Conservation (phyloP, 2,113 vertebrate genomes). For the Neogobius melanostomus region DNA sequence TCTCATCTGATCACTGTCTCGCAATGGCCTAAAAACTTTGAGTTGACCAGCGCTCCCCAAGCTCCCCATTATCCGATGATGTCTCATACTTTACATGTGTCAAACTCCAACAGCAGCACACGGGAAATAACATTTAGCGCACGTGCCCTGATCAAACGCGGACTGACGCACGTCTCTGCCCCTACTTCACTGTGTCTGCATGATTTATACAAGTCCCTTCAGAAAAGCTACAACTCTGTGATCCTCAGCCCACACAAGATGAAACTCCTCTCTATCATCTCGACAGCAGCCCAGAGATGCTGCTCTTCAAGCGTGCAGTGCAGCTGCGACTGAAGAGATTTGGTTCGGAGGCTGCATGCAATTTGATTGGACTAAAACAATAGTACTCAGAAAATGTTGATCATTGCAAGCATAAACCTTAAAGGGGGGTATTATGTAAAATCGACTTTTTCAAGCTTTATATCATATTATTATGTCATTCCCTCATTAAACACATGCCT, state of each 20-base stretch:
- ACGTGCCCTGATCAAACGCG: slow-evolving; percentile 30
- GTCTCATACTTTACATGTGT: slow-evolving; percentile 1
- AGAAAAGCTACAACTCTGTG: slow-evolving; percentile 28
- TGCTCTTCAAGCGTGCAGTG: slow-evolving; percentile 14
- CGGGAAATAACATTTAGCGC: slow-evolving; percentile 20
- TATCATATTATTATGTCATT: too few species aligned
- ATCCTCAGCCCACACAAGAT: slow-evolving; percentile 55
- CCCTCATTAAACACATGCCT: too few species aligned
- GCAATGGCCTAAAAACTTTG: neutral
- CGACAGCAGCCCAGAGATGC: slow-evolving; percentile 34
- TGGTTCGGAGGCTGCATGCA: neutral
- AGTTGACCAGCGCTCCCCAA: neutral
- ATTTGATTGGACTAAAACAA: too few species aligned
- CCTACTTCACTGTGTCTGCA: slow-evolving; percentile 20
- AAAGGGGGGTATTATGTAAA: too few species aligned
- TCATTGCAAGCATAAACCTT: too few species aligned
- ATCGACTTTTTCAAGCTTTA: too few species aligned
- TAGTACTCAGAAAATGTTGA: too few species aligned
- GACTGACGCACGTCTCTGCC: slow-evolving; percentile 40
- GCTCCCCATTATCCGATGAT: neutral
- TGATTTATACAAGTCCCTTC: slow-evolving; percentile 36
- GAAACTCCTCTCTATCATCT: slow-evolving; percentile 25
- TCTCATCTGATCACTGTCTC: neutral
- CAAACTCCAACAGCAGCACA: neutral
- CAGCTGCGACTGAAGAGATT: neutral